Conservation (phyloP, 1,140 invertebrate genomes). For the Globodera rostochiensis region DNA sequence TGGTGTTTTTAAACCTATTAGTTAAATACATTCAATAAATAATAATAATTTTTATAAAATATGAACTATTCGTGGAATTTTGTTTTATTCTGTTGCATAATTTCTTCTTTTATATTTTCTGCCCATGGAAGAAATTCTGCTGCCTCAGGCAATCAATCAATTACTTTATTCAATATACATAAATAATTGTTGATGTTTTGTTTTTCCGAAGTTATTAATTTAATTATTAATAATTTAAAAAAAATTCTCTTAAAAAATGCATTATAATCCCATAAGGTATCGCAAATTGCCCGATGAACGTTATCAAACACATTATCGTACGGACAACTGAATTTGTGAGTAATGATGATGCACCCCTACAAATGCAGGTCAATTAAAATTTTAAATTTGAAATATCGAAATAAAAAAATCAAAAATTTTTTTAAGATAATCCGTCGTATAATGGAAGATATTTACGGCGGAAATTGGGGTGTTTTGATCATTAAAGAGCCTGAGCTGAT, state of each 20-base stretch:
- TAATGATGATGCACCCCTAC: slow-evolving; percentile 4
- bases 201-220: too few species aligned
- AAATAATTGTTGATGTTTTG: too few species aligned
- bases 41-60: too few species aligned
- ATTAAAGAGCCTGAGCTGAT: slow-evolving; percentile 54
- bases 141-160: too few species aligned
- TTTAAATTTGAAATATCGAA: not conserved
- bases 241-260: not conserved
- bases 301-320: slow-evolving; percentile 44
- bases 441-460: slow-evolving; percentile 63
- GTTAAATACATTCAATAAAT: too few species aligned
- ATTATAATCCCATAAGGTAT: slow-evolving; percentile 17
- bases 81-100: too few species aligned
- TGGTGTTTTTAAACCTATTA: too few species aligned
- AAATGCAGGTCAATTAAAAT: slow-evolving; percentile 36
- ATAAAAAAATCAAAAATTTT: not conserved
- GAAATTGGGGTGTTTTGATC: slow-evolving; percentile 62
- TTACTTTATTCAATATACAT: too few species aligned
- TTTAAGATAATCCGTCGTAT: slow-evolving; percentile 61
- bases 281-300: slow-evolving; percentile 45
- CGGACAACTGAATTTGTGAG: slow-evolving; percentile 28
- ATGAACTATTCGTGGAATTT: too few species aligned
- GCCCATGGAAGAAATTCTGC: too few species aligned
- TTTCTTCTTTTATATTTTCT: too few species aligned
- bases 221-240: not conserved